Conservation (phyloP, 2,113 vertebrate genomes). For the Urocolius indicus region DNA sequence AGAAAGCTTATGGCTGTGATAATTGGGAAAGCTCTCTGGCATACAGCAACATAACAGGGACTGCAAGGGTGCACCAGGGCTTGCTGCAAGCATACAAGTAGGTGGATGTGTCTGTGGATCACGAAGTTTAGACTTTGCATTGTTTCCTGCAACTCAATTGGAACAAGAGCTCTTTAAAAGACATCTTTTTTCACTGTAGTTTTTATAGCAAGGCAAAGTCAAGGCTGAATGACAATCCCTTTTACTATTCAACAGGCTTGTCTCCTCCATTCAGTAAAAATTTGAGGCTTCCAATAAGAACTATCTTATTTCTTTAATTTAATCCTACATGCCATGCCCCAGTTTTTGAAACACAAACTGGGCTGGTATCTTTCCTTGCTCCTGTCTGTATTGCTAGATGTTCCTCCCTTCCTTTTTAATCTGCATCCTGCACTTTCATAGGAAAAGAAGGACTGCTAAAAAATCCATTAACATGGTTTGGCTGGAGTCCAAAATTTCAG, state of each 20-base stretch:
- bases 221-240: not conserved
- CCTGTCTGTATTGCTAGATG: not conserved
- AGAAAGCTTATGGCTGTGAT: not conserved
- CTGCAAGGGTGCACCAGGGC: not conserved
- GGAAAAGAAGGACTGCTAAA: slow-evolving; percentile 55
- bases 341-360: not conserved
- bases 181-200: not conserved
- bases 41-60: not conserved
- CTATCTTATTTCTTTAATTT: not conserved
- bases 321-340: not conserved
- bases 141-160: not conserved
- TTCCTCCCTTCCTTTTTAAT: not conserved
- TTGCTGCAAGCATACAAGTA: not conserved
- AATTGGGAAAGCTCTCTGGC: not conserved
- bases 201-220: not conserved
- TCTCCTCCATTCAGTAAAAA: not conserved
- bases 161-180: not conserved
- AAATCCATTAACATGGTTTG: slow-evolving; percentile 71
- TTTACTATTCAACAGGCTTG: not conserved
- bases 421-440: not conserved
- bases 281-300: not conserved
- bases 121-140: not conserved
- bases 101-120: not conserved
- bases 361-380: not conserved
- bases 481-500: slow-evolving; percentile 61